These are phyloP conservation scores for Gisinianus flammeolus DNA, from an alignment of 2,888 invertebrate genomes.

Conservation along the genomic window DNA sequence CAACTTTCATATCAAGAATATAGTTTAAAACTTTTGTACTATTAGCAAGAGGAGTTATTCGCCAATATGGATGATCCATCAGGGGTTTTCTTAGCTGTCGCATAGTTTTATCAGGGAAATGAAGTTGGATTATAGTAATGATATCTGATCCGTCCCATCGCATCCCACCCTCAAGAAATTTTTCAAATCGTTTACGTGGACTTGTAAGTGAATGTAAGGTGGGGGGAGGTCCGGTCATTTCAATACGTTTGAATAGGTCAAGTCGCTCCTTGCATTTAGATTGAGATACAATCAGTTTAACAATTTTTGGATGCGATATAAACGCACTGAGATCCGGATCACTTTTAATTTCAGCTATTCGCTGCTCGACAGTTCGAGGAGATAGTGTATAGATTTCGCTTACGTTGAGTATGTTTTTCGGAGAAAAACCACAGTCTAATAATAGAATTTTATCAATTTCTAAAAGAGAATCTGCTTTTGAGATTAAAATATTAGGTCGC, in stretches of 20 bases:
- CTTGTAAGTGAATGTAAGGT: background rate
- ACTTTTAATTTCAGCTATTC: background rate
- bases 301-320: background rate
- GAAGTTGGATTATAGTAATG: background rate
- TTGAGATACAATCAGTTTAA: background rate
- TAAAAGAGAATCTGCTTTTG: no score
- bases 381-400: background rate
- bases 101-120: background rate
- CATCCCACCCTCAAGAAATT: background rate
- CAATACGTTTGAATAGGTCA: background rate
- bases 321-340: background rate
- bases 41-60: background rate
- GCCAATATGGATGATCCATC: background rate
- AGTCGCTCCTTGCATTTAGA: background rate
- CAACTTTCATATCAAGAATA: background rate
- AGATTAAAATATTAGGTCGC: no score
- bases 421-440: background rate
- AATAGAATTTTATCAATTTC: no score
- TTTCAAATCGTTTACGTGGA: background rate
- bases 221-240: background rate
- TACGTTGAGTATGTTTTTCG: background rate
- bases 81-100: background rate
- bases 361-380: background rate
- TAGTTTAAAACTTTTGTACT: background rate
- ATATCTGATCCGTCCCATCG: background rate